Evolutionary conservation across 1,140 invertebrate species (phyloP).

Genomic region (Drosophila prosaltans): DNA sequence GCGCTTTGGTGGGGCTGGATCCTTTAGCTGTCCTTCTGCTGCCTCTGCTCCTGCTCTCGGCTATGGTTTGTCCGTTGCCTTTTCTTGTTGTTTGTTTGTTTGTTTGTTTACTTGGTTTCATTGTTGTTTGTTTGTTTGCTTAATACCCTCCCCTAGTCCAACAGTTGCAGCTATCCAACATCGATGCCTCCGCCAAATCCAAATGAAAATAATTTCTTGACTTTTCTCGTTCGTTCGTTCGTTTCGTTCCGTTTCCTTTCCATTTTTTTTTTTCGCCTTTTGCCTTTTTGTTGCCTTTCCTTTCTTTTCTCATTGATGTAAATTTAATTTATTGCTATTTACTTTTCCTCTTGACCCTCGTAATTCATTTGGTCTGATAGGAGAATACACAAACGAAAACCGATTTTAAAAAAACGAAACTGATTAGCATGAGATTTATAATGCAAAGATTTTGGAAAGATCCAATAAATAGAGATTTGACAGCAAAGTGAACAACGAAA

Average conservation of each 20-base stretch:
- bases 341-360: slow-evolving; percentile 52
- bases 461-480: background rate
- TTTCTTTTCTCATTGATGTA: slow-evolving; percentile 64
- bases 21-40: slow-evolving; percentile 20
- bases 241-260: slow-evolving; percentile 9
- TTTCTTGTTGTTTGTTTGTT: slow-evolving; percentile 41
- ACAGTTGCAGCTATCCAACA: background rate
- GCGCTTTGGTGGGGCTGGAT: slow-evolving; percentile 8
- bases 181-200: slow-evolving; percentile 25
- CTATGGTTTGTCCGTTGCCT: slow-evolving; percentile 28
- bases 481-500: background rate
- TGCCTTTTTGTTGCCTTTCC: slow-evolving; percentile 13
- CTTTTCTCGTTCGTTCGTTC: slow-evolving; percentile 28
- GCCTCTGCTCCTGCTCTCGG: background rate
- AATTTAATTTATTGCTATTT: slow-evolving; percentile 76
- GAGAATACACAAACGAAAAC: slow-evolving; percentile 19
- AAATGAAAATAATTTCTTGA: slow-evolving; percentile 66
- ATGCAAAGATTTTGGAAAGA: background rate
- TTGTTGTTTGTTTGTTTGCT: slow-evolving; percentile 69
- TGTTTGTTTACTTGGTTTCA: slow-evolving; percentile 67
- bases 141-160: slow-evolving; percentile 34
- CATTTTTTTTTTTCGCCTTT: slow-evolving; percentile 12
- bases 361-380: slow-evolving; percentile 65
- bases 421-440: slow-evolving; percentile 44
- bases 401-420: slow-evolving; percentile 4